A percentile compares a stretch with the other conserved stretches of the same genome.
Evolutionary conservation across 2,797 vertebrate species (phyloP).

Genomic region (Moxostoma hubbsi): DNA sequence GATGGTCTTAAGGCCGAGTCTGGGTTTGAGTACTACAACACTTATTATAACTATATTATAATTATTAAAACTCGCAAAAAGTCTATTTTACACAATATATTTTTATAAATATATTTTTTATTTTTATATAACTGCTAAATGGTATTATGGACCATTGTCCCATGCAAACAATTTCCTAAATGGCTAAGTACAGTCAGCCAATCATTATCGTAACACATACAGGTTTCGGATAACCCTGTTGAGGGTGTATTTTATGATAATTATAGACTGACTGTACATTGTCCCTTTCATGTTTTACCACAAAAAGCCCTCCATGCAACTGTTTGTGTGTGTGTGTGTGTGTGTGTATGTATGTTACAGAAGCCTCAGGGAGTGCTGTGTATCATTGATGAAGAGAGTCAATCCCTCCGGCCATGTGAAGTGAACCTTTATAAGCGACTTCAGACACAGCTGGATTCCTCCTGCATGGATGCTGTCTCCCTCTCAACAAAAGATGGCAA

Average conservation of each 20-base stretch:
- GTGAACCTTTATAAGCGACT: conserved; percentile 87
- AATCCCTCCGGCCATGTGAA: conserved; percentile 82
- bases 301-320: background rate
- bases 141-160: no score
- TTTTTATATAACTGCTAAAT: no score
- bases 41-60: no score
- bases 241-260: background rate
- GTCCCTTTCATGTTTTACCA: background rate
- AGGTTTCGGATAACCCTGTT: background rate
- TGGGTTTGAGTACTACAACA: no score
- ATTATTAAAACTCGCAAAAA: no score
- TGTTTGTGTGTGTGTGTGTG: conserved; percentile 16
- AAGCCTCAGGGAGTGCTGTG: conserved; percentile 90
- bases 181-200: background rate
- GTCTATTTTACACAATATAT: no score
- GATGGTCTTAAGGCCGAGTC: no score
- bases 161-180: no score
- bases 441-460: conserved; percentile 83
- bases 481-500: conserved; percentile 91
- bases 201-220: background rate
- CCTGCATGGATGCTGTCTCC: conserved; percentile 78
- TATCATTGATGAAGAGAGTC: conserved; percentile 92
- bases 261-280: background rate
- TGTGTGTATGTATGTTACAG: conserved; percentile 71
- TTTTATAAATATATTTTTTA: no score